Conservation (phyloP, 2,113 vertebrate genomes). For the Paraplagusia blochii region DNA sequence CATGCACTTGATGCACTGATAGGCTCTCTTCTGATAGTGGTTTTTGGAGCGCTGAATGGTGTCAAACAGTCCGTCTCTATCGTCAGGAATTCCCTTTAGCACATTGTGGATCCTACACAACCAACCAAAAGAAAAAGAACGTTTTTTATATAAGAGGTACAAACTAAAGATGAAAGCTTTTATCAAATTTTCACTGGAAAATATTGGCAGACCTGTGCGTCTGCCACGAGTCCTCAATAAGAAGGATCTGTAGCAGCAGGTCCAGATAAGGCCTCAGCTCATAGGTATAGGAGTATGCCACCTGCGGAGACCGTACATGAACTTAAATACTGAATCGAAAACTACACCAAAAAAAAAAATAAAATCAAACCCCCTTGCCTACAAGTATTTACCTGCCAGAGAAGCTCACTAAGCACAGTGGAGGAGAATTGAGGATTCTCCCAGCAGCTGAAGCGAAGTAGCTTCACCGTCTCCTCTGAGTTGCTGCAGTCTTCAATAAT, state of each 20-base stretch:
- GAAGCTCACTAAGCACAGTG: conserved; percentile 96
- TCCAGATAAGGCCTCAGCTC: conserved; percentile 98
- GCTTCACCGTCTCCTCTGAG: conserved; percentile 97
- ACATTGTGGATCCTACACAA: conserved; percentile 94
- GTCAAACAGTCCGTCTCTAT: conserved; percentile 96
- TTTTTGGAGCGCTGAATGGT: conserved; percentile 99
- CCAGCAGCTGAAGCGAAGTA: conserved; percentile 99
- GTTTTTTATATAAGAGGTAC: no score
- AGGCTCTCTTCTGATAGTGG: conserved; percentile 99
- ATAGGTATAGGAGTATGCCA: conserved; percentile 98
- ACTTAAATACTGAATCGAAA: neutral
- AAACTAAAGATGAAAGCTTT: no score
- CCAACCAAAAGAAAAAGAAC: no score
- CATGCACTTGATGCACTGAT: conserved; percentile 99
- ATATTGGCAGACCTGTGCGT: conserved; percentile 89
- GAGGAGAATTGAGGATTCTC: conserved; percentile 99
- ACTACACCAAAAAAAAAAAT: neutral
- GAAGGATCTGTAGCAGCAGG: conserved; percentile 94
- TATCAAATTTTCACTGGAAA: neutral
- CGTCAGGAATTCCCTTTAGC: conserved; percentile 97
- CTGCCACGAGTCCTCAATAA: conserved; percentile 99
- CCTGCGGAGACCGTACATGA: conserved; percentile 66
- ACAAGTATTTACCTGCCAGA: conserved; percentile 89
- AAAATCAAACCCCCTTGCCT: neutral
- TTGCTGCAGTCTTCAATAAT: conserved; percentile 99